Conservation (phyloP, 2,113 vertebrate species). For the Poeciliopsis prolifica region DNA sequence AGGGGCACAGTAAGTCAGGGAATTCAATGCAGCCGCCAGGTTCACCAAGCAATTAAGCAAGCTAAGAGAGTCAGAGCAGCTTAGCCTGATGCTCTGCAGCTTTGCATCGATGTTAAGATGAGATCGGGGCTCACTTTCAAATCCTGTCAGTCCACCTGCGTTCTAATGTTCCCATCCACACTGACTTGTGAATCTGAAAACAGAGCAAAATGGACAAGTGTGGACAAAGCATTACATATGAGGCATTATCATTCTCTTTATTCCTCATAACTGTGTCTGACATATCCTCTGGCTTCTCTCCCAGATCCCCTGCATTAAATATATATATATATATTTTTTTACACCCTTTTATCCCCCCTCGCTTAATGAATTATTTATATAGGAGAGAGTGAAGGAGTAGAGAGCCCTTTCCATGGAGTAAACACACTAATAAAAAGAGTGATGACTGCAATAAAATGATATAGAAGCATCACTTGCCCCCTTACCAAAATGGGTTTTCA, state of each 20-base stretch:
- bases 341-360: constrained; percentile 67
- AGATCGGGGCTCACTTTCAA: constrained; percentile 72
- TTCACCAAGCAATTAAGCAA: constrained; percentile 76
- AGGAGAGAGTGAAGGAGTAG: constrained; percentile 38
- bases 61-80: constrained; percentile 65
- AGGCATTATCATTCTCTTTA: constrained; percentile 63
- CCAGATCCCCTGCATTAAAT: constrained; percentile 69
- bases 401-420: constrained; percentile 63
- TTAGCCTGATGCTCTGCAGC: constrained; percentile 64
- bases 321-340: constrained; percentile 68
- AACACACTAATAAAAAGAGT: constrained; percentile 70
- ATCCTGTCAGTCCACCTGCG: constrained; percentile 70
- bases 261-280: constrained; percentile 68
- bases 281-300: constrained; percentile 70
- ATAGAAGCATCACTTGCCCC: constrained; percentile 66
- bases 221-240: constrained; percentile 51
- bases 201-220: constrained; percentile 63
- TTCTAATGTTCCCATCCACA: constrained; percentile 69
- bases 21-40: constrained; percentile 66
- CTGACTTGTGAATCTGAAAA: constrained; percentile 41
- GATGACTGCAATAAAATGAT: constrained; percentile 69
- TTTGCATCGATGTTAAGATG: constrained; percentile 56
- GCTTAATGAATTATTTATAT: constrained; percentile 77
- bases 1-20: constrained; percentile 67
- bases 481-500: constrained; percentile 64